Conservation (phyloP, 2,888 invertebrate species). For the Ormyrus pomaceus region DNA sequence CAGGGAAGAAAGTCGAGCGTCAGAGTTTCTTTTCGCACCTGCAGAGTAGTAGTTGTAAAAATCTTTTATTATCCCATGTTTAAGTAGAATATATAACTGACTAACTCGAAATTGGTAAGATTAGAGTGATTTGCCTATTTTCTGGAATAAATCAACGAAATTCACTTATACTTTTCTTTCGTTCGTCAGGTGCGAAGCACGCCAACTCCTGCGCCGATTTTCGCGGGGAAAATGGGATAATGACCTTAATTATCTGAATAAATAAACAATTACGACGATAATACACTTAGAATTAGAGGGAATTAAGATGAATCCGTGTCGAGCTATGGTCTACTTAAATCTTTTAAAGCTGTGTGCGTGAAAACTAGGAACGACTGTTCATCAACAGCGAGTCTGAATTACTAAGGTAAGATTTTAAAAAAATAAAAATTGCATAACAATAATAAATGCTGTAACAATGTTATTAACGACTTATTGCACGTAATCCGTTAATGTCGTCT, state of each 20-base stretch:
- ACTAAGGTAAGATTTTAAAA: not conserved
- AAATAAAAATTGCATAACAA: constrained; percentile 26
- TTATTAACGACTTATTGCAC: constrained; percentile 53
- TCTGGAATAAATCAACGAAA: not conserved
- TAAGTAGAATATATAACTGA: too few species aligned
- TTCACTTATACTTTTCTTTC: constrained; percentile 5
- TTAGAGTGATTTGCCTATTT: too few species aligned
- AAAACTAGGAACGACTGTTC: constrained; percentile 18
- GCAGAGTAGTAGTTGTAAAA: too few species aligned
- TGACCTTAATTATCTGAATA: constrained; percentile 53
- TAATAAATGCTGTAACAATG: constrained; percentile 51
- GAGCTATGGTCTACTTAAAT: constrained; percentile 43
- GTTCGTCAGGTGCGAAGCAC: constrained; percentile 33
- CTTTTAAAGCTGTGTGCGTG: constrained; percentile 42
- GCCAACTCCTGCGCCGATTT: constrained; percentile 1
- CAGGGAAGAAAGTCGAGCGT: too few species aligned
- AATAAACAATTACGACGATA: constrained; percentile 46
- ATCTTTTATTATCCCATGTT: too few species aligned
- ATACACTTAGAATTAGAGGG: constrained; percentile 23
- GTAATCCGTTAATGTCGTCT: constrained; percentile 62
- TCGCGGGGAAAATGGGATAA: constrained; percentile 12
- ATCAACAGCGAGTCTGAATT: not conserved
- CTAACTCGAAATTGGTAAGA: too few species aligned
- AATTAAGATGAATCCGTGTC: constrained; percentile 28
- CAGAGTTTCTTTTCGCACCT: too few species aligned